phyloP scores from a whole-genome alignment of 2,888 invertebrate species.

The Ophion costatus region DNA sequence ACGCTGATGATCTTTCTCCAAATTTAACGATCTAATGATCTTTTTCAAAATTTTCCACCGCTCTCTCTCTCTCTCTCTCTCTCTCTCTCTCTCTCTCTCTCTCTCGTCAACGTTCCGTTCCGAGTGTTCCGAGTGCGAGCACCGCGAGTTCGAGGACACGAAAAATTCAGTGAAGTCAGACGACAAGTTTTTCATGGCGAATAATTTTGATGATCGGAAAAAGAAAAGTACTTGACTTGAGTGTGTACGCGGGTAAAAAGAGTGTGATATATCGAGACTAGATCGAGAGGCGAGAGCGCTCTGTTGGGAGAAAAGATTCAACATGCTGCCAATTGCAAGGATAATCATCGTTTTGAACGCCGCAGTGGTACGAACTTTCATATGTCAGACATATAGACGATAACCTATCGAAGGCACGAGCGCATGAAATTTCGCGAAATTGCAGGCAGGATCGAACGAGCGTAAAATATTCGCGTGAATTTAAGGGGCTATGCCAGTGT shows the following conservation, averaged over 20 bases:
- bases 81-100: neutral
- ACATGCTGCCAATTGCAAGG: slow-evolving; percentile 46
- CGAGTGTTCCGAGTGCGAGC: slow-evolving; percentile 12
- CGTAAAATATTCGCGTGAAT: neutral
- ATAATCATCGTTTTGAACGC: slow-evolving; percentile 57
- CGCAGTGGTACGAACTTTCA: slow-evolving; percentile 56
- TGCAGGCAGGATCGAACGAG: neutral
- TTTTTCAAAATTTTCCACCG: neutral
- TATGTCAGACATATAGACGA: neutral
- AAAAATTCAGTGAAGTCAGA: slow-evolving; percentile 28
- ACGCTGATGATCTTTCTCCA: neutral
- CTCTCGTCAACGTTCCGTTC: neutral
- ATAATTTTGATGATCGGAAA: neutral
- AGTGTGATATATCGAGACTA: neutral
- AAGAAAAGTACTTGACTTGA: neutral
- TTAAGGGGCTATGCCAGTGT: too few relatives aligned
- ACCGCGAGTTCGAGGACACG: neutral
- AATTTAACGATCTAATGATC: slow-evolving; percentile 5
- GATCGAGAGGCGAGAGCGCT: neutral
- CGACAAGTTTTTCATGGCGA: neutral
- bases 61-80: too few relatives aligned
- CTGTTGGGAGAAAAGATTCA: slow-evolving; percentile 23
- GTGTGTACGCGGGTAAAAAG: neutral
- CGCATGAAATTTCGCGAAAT: neutral
- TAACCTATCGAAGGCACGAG: neutral